A percentile compares a stretch with the other conserved stretches of the same genome.
Evolutionary conservation across 2,888 invertebrate genomes (phyloP).

Genomic region (Sphecodes monilicornis): DNA sequence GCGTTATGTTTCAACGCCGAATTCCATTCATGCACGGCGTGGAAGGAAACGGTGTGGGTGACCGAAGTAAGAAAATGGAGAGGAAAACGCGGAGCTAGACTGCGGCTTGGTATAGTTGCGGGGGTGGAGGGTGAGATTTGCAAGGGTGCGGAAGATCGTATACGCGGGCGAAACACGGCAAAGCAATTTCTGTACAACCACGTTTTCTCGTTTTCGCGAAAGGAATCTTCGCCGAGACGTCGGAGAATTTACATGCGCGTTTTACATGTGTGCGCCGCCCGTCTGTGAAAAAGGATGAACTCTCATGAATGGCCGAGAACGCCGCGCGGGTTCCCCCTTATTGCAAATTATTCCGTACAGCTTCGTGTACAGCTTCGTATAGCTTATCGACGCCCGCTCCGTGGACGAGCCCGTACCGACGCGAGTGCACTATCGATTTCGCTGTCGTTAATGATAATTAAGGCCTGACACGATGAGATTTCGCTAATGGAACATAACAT

Average conservation of each 20-base stretch:
- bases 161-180: constrained; percentile 70
- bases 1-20: constrained; percentile 55
- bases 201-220: constrained; percentile 72
- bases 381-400: constrained; percentile 63
- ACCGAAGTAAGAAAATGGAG: constrained; percentile 69
- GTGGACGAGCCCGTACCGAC: constrained; percentile 45
- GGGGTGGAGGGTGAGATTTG: background rate
- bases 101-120: background rate
- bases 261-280: constrained; percentile 34
- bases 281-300: constrained; percentile 62
- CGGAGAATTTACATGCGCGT: constrained; percentile 67
- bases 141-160: constrained; percentile 47
- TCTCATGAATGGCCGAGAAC: constrained; percentile 55
- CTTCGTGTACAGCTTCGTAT: constrained; percentile 16
- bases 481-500: constrained; percentile 71
- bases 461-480: constrained; percentile 67
- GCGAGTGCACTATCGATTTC: constrained; percentile 66
- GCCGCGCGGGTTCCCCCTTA: constrained; percentile 40
- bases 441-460: constrained; percentile 71
- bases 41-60: constrained; percentile 50
- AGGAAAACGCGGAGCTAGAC: constrained; percentile 56
- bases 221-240: constrained; percentile 59
- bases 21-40: constrained; percentile 53
- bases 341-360: constrained; percentile 61
- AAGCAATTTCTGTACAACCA: constrained; percentile 74